phyloP scores from a whole-genome alignment of 2,888 invertebrate genomes.

The Cryptus viduatorius region DNA sequence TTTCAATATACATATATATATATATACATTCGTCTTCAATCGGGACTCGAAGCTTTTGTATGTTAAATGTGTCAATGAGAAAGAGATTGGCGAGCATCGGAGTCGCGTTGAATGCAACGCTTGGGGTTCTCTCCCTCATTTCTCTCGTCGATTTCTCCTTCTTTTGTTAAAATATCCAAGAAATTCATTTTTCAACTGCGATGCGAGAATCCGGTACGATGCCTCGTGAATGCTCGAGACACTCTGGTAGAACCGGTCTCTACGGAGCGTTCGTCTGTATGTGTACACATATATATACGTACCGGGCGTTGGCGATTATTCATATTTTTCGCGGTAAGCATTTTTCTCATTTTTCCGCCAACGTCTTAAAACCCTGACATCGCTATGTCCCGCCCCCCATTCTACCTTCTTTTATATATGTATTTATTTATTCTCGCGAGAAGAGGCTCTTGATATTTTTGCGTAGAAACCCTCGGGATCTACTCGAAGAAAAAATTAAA shows the following conservation, averaged over 20 bases:
- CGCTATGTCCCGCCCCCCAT: not conserved
- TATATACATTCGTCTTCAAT: conserved; percentile 1
- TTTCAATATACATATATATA: conserved; percentile 19
- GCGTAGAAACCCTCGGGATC: not conserved
- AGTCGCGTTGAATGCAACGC: conserved; percentile 16
- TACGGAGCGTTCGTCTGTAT: not conserved
- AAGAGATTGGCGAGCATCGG: conserved; percentile 27
- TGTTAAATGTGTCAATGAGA: conserved; percentile 28
- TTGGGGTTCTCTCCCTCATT: conserved; percentile 13
- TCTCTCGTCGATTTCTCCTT: conserved; percentile 11
- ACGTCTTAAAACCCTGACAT: conserved; percentile 20
- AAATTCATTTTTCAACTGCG: conserved; percentile 52
- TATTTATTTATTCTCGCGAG: conserved; percentile 30
- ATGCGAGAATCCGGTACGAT: conserved; percentile 37
- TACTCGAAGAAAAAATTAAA: not conserved
- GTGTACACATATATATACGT: not conserved
- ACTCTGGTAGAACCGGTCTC: not conserved
- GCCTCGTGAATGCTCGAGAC: conserved; percentile 38
- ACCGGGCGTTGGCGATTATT: conserved; percentile 35
- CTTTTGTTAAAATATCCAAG: conserved; percentile 52
- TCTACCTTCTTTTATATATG: conserved; percentile 1
- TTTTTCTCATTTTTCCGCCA: conserved; percentile 42
- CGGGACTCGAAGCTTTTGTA: not conserved
- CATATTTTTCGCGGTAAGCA: conserved; percentile 42
- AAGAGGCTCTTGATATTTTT: conserved; percentile 35